A percentile compares a stretch with the other conserved stretches of the same genome.
phyloP scores from a whole-genome alignment of 2,888 invertebrate species.

The Mongoloraphidia duomilia region DNA sequence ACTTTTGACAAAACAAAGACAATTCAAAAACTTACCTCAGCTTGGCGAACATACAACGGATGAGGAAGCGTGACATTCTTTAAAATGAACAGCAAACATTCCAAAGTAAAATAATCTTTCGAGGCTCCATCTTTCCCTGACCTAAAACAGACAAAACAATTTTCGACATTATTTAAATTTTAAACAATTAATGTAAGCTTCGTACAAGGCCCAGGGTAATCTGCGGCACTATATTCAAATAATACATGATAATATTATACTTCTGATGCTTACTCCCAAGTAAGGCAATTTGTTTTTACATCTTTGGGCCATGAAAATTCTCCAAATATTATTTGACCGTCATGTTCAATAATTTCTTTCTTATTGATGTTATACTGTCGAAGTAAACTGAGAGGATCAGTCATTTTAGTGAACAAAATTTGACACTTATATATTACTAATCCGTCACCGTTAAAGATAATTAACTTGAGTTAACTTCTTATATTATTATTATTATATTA shows the following conservation, averaged over 20 bases:
- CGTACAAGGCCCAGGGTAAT: no score
- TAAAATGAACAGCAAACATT: conserved; percentile 86
- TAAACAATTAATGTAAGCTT: not conserved
- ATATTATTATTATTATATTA: no score
- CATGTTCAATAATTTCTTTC: conserved; percentile 91
- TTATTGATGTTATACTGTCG: conserved; percentile 95
- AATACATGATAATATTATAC: conserved; percentile 1
- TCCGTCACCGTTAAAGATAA: no score
- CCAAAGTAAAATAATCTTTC: conserved; percentile 95
- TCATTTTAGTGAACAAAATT: conserved; percentile 61
- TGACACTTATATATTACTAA: no score
- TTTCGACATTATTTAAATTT: not conserved
- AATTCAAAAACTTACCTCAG: conserved; percentile 83
- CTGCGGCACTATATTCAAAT: not conserved
- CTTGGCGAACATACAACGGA: conserved; percentile 93
- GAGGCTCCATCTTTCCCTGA: conserved; percentile 82
- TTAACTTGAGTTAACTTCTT: no score
- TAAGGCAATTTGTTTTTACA: conserved; percentile 93
- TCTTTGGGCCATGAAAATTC: conserved; percentile 99
- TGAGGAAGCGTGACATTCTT: conserved; percentile 87
- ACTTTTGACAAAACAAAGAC: not conserved
- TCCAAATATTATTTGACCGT: conserved; percentile 92
- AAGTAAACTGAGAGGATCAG: conserved; percentile 90
- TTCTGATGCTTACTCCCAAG: conserved; percentile 73
- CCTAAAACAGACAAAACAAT: conserved; percentile 33